Conservation (phyloP, 1,140 invertebrate species). For the Zaprionus capensis region DNA sequence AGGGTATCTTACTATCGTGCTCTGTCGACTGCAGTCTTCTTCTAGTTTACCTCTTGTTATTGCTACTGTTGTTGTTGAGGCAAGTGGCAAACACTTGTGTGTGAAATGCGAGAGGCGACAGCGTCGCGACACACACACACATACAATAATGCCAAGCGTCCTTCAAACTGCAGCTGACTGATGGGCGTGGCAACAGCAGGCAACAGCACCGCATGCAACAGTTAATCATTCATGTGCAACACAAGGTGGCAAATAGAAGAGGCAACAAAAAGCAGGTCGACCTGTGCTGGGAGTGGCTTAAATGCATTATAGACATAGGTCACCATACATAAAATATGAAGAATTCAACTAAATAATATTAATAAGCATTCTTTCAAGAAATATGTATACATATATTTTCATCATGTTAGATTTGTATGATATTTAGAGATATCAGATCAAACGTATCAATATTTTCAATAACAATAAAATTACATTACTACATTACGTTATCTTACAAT, state of each 20-base stretch:
- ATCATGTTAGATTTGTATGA: background rate
- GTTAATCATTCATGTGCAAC: constrained; percentile 62
- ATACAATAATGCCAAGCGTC: constrained; percentile 46
- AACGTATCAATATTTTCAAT: no score
- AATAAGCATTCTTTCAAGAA: no score
- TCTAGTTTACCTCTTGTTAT: background rate
- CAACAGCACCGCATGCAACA: constrained; percentile 57
- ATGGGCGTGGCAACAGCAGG: constrained; percentile 55
- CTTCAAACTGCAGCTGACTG: constrained; percentile 60
- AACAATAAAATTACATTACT: no score
- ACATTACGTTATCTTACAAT: no score
- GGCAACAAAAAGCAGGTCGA: constrained; percentile 1
- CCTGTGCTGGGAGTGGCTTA: background rate
- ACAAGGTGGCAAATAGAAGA: constrained; percentile 21
- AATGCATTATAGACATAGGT: background rate
- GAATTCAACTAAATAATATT: no score
- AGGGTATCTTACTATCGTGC: no score
- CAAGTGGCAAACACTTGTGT: constrained; percentile 64
- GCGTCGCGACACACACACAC: constrained; percentile 20
- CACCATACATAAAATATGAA: no score
- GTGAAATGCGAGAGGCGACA: background rate
- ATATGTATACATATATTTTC: background rate
- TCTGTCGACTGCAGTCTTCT: no score
- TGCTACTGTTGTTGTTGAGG: constrained; percentile 43
- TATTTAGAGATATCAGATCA: no score